A percentile compares a stretch with the other conserved stretches of the same genome.
Conservation (phyloP, 1,140 invertebrate genomes). For the Aphelinus atriplicis region DNA sequence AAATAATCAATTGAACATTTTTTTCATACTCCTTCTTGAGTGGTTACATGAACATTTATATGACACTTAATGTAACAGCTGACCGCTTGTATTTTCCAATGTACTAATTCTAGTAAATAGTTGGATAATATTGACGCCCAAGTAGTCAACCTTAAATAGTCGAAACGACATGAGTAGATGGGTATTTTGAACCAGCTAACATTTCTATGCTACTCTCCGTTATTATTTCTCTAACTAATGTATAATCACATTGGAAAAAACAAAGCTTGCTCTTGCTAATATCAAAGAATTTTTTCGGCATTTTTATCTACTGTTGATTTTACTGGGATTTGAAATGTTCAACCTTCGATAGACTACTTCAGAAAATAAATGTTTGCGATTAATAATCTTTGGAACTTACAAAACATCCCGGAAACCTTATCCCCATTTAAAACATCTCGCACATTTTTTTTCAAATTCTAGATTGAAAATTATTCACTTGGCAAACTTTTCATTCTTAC, state of each 20-base stretch:
- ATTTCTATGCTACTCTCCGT: background rate
- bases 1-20: background rate
- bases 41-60: slow-evolving; percentile 24
- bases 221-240: background rate
- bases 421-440: too few relatives aligned
- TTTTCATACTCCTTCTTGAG: slow-evolving; percentile 13
- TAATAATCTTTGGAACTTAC: slow-evolving; percentile 24
- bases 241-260: slow-evolving; percentile 30
- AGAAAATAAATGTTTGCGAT: slow-evolving; percentile 7
- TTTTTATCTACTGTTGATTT: slow-evolving; percentile 6
- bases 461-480: too few relatives aligned
- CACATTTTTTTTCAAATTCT: too few relatives aligned
- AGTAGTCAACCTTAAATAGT: background rate
- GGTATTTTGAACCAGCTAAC: slow-evolving; percentile 1
- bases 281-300: slow-evolving; percentile 14
- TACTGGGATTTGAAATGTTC: background rate
- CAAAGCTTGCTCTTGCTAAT: slow-evolving; percentile 22
- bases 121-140: slow-evolving; percentile 25
- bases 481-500: too few relatives aligned
- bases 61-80: too few relatives aligned
- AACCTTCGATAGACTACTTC: background rate
- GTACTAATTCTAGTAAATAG: slow-evolving; percentile 32
- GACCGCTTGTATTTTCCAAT: slow-evolving; percentile 32
- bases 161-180: background rate
- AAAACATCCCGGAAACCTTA: background rate